A percentile compares a stretch with the other conserved stretches of the same genome.
Evolutionary conservation across 2,888 invertebrate species (phyloP).

Genomic region (Neelides folsomi): DNA sequence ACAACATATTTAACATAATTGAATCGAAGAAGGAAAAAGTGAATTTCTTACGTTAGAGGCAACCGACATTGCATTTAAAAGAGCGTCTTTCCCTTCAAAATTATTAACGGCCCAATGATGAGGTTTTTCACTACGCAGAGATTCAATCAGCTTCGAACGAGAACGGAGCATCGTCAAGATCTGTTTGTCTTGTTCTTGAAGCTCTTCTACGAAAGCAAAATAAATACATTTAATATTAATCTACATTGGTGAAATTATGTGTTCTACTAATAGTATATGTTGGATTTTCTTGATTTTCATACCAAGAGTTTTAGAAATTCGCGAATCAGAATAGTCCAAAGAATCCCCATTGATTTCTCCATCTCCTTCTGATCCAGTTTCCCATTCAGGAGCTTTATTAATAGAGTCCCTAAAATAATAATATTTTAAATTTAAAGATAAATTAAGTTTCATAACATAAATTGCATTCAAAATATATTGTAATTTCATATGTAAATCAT

Average conservation of each 20-base stretch:
- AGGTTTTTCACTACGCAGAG: constrained; percentile 27
- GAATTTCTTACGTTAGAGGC: constrained; percentile 28
- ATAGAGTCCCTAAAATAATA: constrained; percentile 27
- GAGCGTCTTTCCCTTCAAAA: constrained; percentile 26
- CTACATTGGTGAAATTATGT: not conserved
- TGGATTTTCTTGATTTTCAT: not conserved
- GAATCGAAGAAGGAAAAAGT: not conserved
- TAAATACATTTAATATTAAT: not conserved
- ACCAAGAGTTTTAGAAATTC: constrained; percentile 28
- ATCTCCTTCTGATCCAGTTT: constrained; percentile 27
- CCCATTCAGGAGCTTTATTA: constrained; percentile 24
- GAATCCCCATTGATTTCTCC: constrained; percentile 8
- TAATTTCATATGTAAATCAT: constrained; percentile 2
- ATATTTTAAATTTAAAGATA: too few relatives aligned
- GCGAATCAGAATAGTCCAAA: constrained; percentile 11
- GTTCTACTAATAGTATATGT: not conserved
- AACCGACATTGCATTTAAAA: constrained; percentile 24
- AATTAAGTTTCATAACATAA: too few relatives aligned
- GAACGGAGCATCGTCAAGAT: constrained; percentile 21
- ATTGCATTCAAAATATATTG: too few relatives aligned
- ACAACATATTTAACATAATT: not conserved
- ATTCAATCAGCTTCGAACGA: constrained; percentile 25
- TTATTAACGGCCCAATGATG: constrained; percentile 26
- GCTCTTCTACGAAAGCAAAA: constrained; percentile 21
- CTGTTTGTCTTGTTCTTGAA: constrained; percentile 31